Percentiles rank a stretch among this genome's conserved stretches.
Conservation (phyloP, 2,113 vertebrate species). For the Petroica traversi region DNA sequence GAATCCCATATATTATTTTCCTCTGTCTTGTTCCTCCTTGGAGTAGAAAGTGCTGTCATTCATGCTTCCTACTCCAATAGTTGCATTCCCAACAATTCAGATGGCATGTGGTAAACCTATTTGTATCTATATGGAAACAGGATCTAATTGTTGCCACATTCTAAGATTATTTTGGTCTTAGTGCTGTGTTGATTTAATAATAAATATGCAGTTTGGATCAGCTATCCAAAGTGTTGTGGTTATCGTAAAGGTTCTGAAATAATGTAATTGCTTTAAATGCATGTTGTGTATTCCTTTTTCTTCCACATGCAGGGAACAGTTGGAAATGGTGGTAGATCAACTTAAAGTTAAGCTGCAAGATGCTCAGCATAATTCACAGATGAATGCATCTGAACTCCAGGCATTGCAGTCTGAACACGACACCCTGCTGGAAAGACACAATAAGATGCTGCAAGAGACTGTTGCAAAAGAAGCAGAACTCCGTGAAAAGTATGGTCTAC, state of each 20-base stretch:
- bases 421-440: conserved; percentile 92
- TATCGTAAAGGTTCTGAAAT: not conserved
- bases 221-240: not conserved
- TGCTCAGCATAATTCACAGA: conserved; percentile 85
- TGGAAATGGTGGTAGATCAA: conserved; percentile 84
- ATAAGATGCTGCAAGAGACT: conserved; percentile 93
- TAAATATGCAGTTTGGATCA: not conserved
- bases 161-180: not conserved
- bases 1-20: not conserved
- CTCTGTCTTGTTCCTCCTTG: not conserved
- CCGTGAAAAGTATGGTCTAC: conserved; percentile 84
- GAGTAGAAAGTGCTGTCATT: not conserved
- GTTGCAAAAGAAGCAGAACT: conserved; percentile 92
- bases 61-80: not conserved
- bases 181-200: not conserved
- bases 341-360: conserved; percentile 86
- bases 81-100: not conserved
- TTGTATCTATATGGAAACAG: not conserved
- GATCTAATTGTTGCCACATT: not conserved
- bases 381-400: conserved; percentile 81
- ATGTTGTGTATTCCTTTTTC: not conserved
- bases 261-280: not conserved
- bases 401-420: conserved; percentile 88
- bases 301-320: conserved; percentile 78
- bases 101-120: not conserved